Evolutionary conservation across 2,797 vertebrate genomes (phyloP).

Genomic region (Galagoides demidoff): DNA sequence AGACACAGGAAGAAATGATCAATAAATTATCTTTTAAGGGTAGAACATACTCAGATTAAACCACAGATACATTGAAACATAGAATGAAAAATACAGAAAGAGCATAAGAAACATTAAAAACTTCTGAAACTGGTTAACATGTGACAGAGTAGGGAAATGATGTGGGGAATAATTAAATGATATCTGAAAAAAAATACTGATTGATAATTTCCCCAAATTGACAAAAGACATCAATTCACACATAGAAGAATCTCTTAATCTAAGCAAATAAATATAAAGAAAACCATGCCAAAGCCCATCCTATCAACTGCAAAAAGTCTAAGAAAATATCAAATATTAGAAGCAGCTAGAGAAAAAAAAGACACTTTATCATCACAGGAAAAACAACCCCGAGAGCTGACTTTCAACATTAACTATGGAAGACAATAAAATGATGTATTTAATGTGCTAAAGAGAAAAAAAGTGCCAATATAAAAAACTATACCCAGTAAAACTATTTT

Average conservation of each 20-base stretch:
- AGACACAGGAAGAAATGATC: not conserved
- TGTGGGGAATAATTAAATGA: not conserved
- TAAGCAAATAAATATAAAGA: not conserved
- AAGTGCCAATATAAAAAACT: not conserved
- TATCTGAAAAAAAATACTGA: not conserved
- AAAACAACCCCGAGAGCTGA: not conserved
- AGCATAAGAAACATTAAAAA: not conserved
- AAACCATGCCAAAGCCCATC: not conserved
- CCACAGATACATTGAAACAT: not conserved
- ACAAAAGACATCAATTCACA: not conserved
- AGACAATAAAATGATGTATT: not conserved
- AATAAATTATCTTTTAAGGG: not conserved
- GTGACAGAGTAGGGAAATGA: no score
- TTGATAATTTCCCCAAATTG: not conserved
- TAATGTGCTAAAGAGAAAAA: not conserved
- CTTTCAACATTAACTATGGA: not conserved
- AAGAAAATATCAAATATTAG: not conserved
- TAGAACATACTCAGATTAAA: not conserved
- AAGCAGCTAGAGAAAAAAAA: not conserved
- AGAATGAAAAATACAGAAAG: not conserved
- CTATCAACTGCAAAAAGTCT: not conserved
- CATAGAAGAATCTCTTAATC: not conserved
- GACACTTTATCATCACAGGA: not conserved
- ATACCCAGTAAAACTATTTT: not conserved
- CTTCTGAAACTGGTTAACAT: not conserved